Evolutionary conservation across 1,140 invertebrate genomes (phyloP).

Genomic region (Lepidurus apus): DNA sequence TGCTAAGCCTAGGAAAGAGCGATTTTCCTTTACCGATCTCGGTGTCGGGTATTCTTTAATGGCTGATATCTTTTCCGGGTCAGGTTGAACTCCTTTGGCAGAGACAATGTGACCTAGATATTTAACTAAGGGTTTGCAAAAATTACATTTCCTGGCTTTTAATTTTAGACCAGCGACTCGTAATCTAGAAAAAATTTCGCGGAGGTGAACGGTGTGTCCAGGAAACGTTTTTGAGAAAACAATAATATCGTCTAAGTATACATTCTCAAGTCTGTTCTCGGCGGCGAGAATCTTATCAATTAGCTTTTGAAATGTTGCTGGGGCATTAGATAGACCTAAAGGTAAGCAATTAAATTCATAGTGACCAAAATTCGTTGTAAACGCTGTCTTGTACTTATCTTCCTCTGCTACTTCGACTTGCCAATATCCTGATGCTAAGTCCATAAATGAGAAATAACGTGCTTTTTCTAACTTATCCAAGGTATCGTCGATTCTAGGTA

Average conservation of each 20-base stretch:
- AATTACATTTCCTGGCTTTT: not conserved
- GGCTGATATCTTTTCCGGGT: constrained; percentile 31
- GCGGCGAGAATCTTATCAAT: constrained; percentile 41
- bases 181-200: not conserved
- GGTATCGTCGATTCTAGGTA: constrained; percentile 48
- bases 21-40: constrained; percentile 35
- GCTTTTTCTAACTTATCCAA: constrained; percentile 44
- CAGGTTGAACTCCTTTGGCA: not conserved
- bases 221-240: not conserved
- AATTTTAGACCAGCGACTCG: not conserved
- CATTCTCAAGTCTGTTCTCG: not conserved
- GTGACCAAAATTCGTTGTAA: constrained; percentile 42
- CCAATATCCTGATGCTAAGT: constrained; percentile 47
- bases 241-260: not conserved
- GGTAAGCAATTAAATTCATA: constrained; percentile 46
- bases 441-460: constrained; percentile 44
- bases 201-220: not conserved
- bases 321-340: constrained; percentile 47
- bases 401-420: constrained; percentile 45
- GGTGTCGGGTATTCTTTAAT: constrained; percentile 31
- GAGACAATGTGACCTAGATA: not conserved
- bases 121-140: not conserved
- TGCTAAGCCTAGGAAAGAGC: constrained; percentile 42
- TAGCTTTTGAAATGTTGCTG: constrained; percentile 45
- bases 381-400: constrained; percentile 46